Evolutionary conservation across 2,797 vertebrate species (phyloP).

Genomic region (Hafferia zeledoni): DNA sequence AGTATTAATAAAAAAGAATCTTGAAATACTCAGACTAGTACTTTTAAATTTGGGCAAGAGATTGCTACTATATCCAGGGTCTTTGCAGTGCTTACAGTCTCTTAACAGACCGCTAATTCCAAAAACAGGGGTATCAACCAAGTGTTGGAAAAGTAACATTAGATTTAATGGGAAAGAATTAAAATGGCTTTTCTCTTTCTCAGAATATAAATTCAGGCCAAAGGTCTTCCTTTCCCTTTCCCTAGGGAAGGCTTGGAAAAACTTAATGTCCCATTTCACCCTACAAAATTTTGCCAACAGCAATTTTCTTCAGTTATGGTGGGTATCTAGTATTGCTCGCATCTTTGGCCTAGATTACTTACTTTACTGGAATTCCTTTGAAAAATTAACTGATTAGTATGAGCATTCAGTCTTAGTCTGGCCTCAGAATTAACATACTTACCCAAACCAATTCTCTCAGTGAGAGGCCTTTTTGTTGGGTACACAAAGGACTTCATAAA

Average conservation of each 20-base stretch:
- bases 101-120: neutral
- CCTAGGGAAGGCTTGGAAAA: neutral
- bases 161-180: neutral
- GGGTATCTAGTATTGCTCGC: neutral
- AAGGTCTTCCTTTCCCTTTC: neutral
- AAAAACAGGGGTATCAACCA: neutral
- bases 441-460: neutral
- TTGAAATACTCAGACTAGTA: neutral
- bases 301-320: neutral
- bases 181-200: neutral
- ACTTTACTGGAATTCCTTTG: neutral
- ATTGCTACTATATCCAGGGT: neutral
- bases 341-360: neutral
- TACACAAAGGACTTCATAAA: neutral
- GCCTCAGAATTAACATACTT: neutral
- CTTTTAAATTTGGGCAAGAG: neutral
- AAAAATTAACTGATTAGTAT: constrained; percentile 17
- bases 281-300: neutral
- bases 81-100: neutral
- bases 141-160: neutral
- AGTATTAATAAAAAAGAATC: neutral
- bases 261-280: neutral
- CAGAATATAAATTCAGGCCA: neutral
- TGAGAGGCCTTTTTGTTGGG: neutral
- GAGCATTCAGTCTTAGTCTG: neutral